Base-by-base conservation (phyloP, 2,113 vertebrate genomes). In the Syngnathoides biaculeatus region DNA sequence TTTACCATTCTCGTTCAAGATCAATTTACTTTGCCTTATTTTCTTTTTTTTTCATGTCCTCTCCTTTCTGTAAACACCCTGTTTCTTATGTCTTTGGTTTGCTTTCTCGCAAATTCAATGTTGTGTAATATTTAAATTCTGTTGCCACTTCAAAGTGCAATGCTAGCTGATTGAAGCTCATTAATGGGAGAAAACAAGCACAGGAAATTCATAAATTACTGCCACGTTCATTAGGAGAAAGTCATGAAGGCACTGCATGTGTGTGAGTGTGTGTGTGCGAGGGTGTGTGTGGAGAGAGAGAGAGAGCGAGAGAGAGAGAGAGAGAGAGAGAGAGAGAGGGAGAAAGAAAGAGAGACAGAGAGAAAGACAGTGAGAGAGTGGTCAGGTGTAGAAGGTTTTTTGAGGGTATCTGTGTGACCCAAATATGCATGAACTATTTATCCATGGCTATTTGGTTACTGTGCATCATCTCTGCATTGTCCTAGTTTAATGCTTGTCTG, bases 131-230 rank as follows among this genome's bases (percentile, higher is more conserved):
- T 79, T 80, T 64, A 0, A 5, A 80, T 63, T 71, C 71, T 75
- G 73, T 73, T 15, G 8, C 72, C 48, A 73, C 75, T 80, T 80
- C 75, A 77, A 73, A 79, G 84, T 67, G 75, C 69, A n/a, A 52
- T 17, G 47, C 73, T 78, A 68, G 75, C 69, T 79, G 81, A 86
- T 79, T 77, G 78, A 77, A 79, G 65, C 75, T 82, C 11, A 60
- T 82, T 79, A 82, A 69, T 58, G 30, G 62, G 39, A 55, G 68
- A 78, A 70, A 72, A 59, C 0, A 4, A 77, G 79, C 43, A 0
- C 42, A 50, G 61, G 57, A 30, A 67, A 64, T 79, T 74, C 40
- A 63, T 69, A 78, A 56, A 80, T 76, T 66, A 68, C 72, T 61
- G 74, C 69, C 15, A 63, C 26, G 2, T 66, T 80, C 61, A 60